Conservation (phyloP, 2,888 invertebrate species). For the Cheilosia scutellata region DNA sequence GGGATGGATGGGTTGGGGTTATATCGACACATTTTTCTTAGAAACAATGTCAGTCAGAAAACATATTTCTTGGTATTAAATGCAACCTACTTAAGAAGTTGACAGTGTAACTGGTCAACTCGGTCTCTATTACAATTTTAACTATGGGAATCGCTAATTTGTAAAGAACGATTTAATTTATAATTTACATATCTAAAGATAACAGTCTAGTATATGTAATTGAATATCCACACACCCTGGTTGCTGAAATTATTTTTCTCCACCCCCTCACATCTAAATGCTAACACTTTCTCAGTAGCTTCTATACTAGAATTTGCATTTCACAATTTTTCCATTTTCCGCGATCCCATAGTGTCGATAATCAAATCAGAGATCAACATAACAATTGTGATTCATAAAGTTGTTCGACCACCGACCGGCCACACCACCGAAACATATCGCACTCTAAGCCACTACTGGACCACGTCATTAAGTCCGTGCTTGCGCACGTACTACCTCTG, state of each 20-base stretch:
- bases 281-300: neutral
- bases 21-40: no score
- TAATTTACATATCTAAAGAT: no score
- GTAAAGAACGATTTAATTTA: no score
- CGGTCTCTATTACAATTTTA: no score
- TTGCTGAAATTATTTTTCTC: neutral
- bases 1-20: no score
- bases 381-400: slow-evolving; percentile 59
- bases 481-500: slow-evolving; percentile 30
- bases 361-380: slow-evolving; percentile 37
- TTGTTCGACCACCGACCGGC: slow-evolving; percentile 20
- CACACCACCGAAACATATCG: slow-evolving; percentile 31
- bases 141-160: no score
- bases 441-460: slow-evolving; percentile 41
- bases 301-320: neutral
- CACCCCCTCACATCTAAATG: slow-evolving; percentile 4
- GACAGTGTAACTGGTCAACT: no score
- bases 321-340: neutral
- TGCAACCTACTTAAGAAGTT: no score
- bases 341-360: slow-evolving; percentile 6
- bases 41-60: no score
- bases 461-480: slow-evolving; percentile 58
- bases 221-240: no score
- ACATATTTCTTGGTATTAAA: no score
- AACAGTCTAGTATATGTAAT: no score